Evolutionary conservation across 2,113 vertebrate species (phyloP).

Genomic region (Enhydra lutris): DNA sequence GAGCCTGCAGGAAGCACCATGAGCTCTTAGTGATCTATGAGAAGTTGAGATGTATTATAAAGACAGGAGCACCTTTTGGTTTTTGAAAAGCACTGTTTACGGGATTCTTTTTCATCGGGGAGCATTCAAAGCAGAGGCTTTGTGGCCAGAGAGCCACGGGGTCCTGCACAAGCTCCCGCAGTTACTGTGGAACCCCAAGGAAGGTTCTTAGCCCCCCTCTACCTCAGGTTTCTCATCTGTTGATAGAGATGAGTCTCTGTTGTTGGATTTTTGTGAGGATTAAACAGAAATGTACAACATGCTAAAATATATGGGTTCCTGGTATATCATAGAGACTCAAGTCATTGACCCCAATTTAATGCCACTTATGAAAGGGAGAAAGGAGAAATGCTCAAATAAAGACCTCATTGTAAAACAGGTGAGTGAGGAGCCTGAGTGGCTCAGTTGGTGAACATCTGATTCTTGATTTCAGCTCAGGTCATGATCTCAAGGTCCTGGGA

Average conservation of each 20-base stretch:
- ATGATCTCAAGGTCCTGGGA: neutral
- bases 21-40: neutral
- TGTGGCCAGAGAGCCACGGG: neutral
- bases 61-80: neutral
- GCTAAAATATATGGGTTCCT: neutral
- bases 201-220: neutral
- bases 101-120: neutral
- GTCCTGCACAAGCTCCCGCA: accelerated
- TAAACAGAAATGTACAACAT: neutral
- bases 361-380: neutral
- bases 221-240: neutral
- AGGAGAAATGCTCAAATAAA: neutral
- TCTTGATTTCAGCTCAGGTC: neutral
- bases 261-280: neutral
- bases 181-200: too few relatives aligned
- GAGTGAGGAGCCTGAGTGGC: neutral
- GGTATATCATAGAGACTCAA: neutral
- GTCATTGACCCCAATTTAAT: neutral
- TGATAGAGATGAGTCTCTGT: neutral
- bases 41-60: neutral
- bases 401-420: neutral
- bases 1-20: neutral
- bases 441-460: neutral
- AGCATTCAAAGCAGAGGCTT: neutral
- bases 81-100: neutral